A percentile compares a stretch with the other conserved stretches of the same genome.
These are phyloP conservation scores for Sparus aurata DNA, from an alignment of 2,797 vertebrate genomes.

Conservation along the genomic window DNA sequence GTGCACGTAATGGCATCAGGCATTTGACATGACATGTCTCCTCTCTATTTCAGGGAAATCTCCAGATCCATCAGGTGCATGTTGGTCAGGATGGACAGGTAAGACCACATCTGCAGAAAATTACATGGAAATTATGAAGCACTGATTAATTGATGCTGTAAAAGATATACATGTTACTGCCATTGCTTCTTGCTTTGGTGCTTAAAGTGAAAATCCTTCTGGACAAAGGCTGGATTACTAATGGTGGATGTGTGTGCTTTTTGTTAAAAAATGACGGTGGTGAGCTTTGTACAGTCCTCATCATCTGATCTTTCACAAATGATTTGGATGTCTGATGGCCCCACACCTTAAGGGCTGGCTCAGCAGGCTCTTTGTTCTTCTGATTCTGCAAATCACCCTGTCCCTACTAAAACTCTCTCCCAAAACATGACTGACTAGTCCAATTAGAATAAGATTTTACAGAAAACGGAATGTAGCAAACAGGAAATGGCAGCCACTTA, in stretches of 20 bases:
- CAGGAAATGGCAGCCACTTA: background rate
- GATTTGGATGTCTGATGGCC: background rate
- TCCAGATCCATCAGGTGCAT: slow-evolving; percentile 98
- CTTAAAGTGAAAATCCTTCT: background rate
- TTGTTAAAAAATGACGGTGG: background rate
- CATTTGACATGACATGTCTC: slow-evolving; percentile 35
- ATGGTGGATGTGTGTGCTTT: background rate
- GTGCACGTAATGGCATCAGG: background rate
- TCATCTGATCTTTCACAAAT: slow-evolving; percentile 18
- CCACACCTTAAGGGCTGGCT: background rate
- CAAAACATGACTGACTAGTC: background rate
- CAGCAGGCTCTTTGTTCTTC: slow-evolving; percentile 7
- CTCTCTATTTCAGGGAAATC: slow-evolving; percentile 91
- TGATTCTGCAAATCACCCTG: background rate
- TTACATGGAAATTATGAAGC: background rate
- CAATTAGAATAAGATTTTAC: background rate
- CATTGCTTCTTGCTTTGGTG: background rate
- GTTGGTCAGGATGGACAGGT: slow-evolving; percentile 99
- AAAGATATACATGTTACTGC: background rate
- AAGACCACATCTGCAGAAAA: slow-evolving; percentile 67
- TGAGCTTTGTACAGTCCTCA: background rate
- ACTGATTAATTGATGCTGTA: background rate
- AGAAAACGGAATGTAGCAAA: background rate
- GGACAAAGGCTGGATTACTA: background rate
- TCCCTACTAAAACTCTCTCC: background rate